Conservation (phyloP, 2,888 invertebrate species). For the Tanypteryx hageni region DNA sequence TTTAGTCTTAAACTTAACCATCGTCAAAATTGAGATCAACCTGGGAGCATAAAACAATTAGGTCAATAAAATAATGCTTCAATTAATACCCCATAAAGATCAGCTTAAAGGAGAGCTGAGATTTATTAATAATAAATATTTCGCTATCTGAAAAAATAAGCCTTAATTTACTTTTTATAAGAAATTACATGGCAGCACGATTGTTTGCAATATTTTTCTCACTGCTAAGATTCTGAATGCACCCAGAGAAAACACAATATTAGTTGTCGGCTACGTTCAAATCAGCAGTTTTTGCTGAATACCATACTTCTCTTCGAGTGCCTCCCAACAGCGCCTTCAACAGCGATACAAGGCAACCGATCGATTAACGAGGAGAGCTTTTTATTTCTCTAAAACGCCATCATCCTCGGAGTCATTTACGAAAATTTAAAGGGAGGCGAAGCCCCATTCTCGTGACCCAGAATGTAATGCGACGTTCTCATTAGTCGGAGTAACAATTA, state of each 20-base stretch:
- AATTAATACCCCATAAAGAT: too few species aligned
- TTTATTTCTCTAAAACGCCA: not conserved
- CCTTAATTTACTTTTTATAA: too few species aligned
- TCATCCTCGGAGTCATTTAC: not conserved
- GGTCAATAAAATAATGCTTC: too few species aligned
- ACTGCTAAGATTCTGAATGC: not conserved
- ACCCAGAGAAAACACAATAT: not conserved
- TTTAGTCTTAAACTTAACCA: too few species aligned
- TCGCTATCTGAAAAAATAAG: too few species aligned
- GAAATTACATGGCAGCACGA: too few species aligned
- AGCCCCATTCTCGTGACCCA: not conserved
- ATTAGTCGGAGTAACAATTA: constrained; percentile 17
- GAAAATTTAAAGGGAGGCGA: not conserved
- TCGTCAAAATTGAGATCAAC: too few species aligned
- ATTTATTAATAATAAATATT: too few species aligned
- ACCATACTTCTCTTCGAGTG: not conserved
- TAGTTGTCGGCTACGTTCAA: not conserved
- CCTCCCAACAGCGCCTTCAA: not conserved
- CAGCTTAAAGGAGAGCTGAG: too few species aligned
- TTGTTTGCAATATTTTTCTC: not conserved
- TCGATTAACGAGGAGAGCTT: not conserved
- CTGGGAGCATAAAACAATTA: too few species aligned
- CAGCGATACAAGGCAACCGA: not conserved
- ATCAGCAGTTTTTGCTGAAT: not conserved
- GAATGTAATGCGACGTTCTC: not conserved